Evolutionary conservation across 2,797 vertebrate genomes (phyloP).

Genomic region (Lacerta bilineata): DNA sequence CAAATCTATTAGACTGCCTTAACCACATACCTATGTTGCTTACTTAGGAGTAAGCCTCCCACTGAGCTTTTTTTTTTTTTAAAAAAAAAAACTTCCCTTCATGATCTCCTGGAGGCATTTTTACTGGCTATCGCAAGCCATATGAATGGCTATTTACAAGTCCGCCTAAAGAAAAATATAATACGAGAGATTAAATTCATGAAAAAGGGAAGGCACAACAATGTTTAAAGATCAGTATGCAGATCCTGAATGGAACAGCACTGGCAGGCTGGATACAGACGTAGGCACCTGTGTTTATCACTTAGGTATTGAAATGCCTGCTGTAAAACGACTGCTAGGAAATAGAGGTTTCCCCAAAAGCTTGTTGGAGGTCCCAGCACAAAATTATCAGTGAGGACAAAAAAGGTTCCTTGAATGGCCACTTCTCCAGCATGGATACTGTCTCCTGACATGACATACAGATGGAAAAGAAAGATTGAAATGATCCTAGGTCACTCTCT

Average conservation of each 20-base stretch:
- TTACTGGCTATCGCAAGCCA: background rate
- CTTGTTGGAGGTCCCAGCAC: background rate
- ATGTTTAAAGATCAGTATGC: background rate
- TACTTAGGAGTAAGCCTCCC: background rate
- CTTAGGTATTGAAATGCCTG: background rate
- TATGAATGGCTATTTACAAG: background rate
- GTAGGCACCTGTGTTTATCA: background rate
- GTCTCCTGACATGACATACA: background rate
- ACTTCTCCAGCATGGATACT: background rate
- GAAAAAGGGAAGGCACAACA: background rate
- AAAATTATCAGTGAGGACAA: background rate
- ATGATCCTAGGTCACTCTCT: background rate
- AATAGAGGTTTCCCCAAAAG: background rate
- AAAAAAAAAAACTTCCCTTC: background rate
- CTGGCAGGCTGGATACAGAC: background rate
- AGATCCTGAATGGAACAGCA: too few relatives aligned
- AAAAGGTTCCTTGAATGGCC: background rate
- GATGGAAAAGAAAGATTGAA: background rate
- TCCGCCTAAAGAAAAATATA: background rate
- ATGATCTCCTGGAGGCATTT: background rate
- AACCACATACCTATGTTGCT: too few relatives aligned
- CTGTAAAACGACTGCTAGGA: background rate
- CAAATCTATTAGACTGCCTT: background rate
- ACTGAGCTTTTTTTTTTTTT: background rate
- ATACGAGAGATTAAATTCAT: background rate